Evolutionary conservation across 2,113 vertebrate genomes (phyloP).

Genomic region (Eubucco bourcierii): DNA sequence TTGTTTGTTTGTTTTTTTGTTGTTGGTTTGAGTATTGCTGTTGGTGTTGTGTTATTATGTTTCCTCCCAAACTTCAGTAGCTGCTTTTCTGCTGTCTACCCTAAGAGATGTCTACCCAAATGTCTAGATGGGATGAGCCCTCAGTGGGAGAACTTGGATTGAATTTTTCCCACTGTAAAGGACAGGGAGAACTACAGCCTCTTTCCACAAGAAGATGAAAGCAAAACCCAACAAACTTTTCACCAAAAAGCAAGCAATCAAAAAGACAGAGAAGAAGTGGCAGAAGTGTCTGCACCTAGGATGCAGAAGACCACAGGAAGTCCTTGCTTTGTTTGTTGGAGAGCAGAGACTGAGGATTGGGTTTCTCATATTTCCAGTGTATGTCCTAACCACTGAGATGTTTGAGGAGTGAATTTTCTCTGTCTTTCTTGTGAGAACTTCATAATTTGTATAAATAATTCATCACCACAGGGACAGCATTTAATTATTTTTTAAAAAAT

Average conservation of each 20-base stretch:
- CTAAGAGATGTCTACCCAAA: background rate
- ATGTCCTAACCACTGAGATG: background rate
- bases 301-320: background rate
- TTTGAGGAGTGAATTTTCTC: background rate
- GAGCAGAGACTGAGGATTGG: background rate
- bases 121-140: background rate
- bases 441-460: slow-evolving; percentile 21
- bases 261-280: background rate
- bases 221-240: background rate
- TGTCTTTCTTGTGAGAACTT: background rate
- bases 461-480: background rate
- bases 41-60: background rate
- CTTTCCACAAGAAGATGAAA: background rate
- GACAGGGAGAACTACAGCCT: background rate
- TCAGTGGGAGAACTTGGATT: background rate
- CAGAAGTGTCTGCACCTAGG: background rate
- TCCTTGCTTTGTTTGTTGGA: background rate
- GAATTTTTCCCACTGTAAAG: background rate
- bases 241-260: background rate
- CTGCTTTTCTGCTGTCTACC: background rate
- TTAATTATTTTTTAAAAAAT: background rate
- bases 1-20: background rate
- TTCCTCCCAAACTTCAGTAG: background rate
- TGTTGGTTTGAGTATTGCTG: background rate
- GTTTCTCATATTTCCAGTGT: background rate